These are phyloP conservation scores for Campoletis sonorensis DNA, from an alignment of 1,140 invertebrate genomes.

Conservation along the genomic window DNA sequence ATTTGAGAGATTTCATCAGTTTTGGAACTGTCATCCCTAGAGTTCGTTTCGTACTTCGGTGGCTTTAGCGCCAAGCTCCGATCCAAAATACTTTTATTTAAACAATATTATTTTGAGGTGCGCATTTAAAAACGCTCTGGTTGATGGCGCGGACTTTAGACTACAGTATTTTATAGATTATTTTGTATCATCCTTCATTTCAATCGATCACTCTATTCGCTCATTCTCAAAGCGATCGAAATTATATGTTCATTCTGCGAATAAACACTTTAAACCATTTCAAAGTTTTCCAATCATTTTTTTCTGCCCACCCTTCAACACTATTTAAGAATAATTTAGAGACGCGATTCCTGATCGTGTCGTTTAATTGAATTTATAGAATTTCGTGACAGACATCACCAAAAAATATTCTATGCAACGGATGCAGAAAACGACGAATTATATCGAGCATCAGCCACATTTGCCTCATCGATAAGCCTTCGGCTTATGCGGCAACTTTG, in stretches of 20 bases:
- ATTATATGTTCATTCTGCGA: slow-evolving; percentile 46
- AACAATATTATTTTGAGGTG: slow-evolving; percentile 20
- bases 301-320: neutral
- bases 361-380: no score
- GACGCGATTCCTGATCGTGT: no score
- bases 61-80: no score
- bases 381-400: no score
- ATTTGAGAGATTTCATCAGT: neutral
- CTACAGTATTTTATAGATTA: slow-evolving; percentile 53
- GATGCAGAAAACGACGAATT: no score
- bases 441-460: no score
- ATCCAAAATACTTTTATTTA: neutral
- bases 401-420: no score
- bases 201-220: neutral
- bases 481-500: no score
- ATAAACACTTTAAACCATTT: slow-evolving; percentile 31
- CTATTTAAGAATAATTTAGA: no score
- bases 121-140: slow-evolving; percentile 32
- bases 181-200: slow-evolving; percentile 48
- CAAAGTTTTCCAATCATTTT: neutral
- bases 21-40: neutral
- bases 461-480: no score
- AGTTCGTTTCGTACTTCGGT: neutral
- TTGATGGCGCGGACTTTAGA: slow-evolving; percentile 26
- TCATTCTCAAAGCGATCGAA: slow-evolving; percentile 26